These are phyloP conservation scores for Chloroclysta siterata DNA, from an alignment of 2,888 invertebrate genomes.

Conservation along the genomic window DNA sequence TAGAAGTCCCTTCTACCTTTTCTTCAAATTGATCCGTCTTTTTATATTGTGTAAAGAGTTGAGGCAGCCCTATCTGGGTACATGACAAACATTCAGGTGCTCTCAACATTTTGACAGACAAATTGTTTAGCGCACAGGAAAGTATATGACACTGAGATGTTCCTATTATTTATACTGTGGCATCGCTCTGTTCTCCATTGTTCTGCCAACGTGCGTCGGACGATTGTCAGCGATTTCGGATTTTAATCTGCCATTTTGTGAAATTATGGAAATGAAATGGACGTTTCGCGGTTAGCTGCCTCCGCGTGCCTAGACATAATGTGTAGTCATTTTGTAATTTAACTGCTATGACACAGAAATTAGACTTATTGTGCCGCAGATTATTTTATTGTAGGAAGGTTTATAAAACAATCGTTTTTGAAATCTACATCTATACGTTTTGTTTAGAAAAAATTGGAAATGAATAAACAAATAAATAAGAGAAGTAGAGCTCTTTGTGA, in stretches of 20 bases:
- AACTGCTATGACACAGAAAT: constrained; percentile 66
- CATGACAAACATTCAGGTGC: constrained; percentile 42
- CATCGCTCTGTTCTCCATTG: constrained; percentile 60
- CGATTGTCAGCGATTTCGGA: constrained; percentile 78
- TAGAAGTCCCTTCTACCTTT: too few species aligned
- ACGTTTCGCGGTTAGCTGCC: constrained; percentile 81
- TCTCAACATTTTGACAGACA: constrained; percentile 76
- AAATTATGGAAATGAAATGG: constrained; percentile 81
- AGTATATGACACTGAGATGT: constrained; percentile 34
- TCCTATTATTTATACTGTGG: constrained; percentile 39
- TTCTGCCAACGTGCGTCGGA: constrained; percentile 64
- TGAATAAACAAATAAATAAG: too few species aligned
- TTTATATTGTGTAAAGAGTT: not conserved
- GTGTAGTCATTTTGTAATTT: constrained; percentile 66
- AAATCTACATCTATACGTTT: not conserved
- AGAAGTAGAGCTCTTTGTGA: too few species aligned
- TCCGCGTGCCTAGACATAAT: constrained; percentile 55
- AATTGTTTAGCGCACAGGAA: constrained; percentile 79
- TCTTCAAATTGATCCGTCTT: constrained; percentile 2
- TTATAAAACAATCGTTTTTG: not conserved
- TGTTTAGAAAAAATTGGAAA: not conserved
- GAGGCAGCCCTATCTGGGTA: constrained; percentile 20
- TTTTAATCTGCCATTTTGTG: constrained; percentile 80
- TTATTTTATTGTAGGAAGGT: constrained; percentile 10
- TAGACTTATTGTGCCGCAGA: constrained; percentile 48